Evolutionary conservation across 2,888 invertebrate species (phyloP), one percentile per base, ranked within the genome.

Genomic region (Beris morrisii): DNA sequence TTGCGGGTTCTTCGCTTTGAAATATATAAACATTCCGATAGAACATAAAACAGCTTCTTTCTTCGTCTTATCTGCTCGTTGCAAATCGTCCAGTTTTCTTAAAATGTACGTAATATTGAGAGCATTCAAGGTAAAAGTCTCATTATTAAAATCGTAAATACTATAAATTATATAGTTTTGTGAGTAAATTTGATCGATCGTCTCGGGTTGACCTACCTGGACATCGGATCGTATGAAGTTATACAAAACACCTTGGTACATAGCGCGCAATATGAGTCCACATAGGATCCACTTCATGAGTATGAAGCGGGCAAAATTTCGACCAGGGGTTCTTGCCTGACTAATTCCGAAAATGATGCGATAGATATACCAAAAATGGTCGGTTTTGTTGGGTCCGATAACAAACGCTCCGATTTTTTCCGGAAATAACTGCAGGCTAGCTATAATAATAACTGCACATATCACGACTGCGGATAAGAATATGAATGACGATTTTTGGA

Each of bases 291-390:
- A 79, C 5, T 76, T 0, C 0, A 72, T 50, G 1, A 79, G 69
- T n/a, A 79, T 45, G n/a, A 72, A 78, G 0, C 78, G 75, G 0
- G 79, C 76, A 52, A 79, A 78, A 50, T 74, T 78, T 0, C 75
- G 70, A 1, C 61, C 71, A 0, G 78, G 76, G 56, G 73, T 3
- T 22, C 22, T 22, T 22, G 22, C 22, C 22, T 22, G 22, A 11
- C 70, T 67, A 1, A 78, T 78, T 58, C 22, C 22, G 22, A 22
- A 22, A 22, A 22, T 22, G 1, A 22, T 22, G 22, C 22, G 22
- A 22, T 2, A 22, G 3, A 22, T 22, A 22, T 22, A 22, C 22
- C 22, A 22, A 22, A 22, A 22, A 22, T 22, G 22, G 22, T 22
- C 22, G 1, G 64, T 38, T 1, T 74, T 66, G 0, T 69, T 66